phyloP scores from a whole-genome alignment of 1,140 invertebrate species.

The Aphis gossypii region DNA sequence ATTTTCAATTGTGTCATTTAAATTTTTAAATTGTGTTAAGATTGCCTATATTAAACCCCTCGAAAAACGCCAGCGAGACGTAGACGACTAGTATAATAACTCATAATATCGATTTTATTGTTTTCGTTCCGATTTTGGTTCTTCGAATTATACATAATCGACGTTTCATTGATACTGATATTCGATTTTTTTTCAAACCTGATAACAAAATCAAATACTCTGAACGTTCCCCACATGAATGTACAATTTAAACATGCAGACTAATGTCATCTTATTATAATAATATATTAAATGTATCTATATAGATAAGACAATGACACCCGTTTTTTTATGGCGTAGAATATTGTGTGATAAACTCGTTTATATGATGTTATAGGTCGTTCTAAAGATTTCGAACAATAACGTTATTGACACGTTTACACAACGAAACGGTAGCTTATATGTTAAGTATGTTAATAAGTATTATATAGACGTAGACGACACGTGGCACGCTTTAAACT shows the following conservation, averaged over 20 bases:
- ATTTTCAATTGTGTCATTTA: no score
- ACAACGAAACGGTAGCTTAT: neutral
- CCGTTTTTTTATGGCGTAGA: no score
- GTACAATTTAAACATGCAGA: no score
- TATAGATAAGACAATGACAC: no score
- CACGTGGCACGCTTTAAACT: no score
- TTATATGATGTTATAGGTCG: neutral
- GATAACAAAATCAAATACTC: neutral
- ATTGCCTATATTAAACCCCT: neutral
- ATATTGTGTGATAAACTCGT: neutral
- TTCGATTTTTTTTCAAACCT: neutral
- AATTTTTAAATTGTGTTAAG: neutral
- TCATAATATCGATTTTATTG: neutral
- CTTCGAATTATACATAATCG: neutral
- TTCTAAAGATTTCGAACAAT: neutral
- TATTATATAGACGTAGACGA: neutral
- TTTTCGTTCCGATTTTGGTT: neutral
- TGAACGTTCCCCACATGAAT: no score
- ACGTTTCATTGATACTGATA: neutral
- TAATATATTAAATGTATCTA: no score
- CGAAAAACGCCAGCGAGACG: neutral
- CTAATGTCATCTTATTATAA: no score
- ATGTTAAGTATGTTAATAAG: neutral
- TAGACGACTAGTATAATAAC: no score
- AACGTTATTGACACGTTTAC: no score